phyloP scores from a whole-genome alignment of 1,140 invertebrate genomes.

The Lordiphosa stackelbergi region DNA sequence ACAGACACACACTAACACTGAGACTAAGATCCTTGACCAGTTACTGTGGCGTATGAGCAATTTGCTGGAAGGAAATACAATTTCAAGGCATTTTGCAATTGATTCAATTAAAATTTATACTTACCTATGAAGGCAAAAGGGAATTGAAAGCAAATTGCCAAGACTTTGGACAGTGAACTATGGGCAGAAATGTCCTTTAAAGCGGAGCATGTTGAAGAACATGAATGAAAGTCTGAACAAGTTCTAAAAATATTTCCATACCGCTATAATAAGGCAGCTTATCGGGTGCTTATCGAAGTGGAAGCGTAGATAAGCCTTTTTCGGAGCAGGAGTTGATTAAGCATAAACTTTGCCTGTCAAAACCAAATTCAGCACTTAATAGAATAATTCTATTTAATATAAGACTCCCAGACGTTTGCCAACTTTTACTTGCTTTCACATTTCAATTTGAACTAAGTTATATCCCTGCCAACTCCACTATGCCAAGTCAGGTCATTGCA shows the following conservation, averaged over 20 bases:
- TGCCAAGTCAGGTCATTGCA: constrained; percentile 20
- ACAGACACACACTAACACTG: neutral
- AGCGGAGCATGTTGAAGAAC: too few species aligned
- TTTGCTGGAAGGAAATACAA: constrained; percentile 4
- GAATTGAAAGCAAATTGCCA: constrained; percentile 1
- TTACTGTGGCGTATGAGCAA: constrained; percentile 28
- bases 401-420: too few species aligned
- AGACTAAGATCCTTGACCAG: constrained; percentile 1
- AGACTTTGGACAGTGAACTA: neutral
- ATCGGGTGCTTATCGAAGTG: too few species aligned
- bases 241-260: too few species aligned
- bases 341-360: too few species aligned
- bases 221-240: too few species aligned
- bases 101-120: constrained; percentile 34
- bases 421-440: constrained; percentile 11
- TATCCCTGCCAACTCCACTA: constrained; percentile 30
- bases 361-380: too few species aligned
- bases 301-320: too few species aligned
- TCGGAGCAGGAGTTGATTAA: too few species aligned
- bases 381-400: too few species aligned
- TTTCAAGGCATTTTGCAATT: constrained; percentile 18
- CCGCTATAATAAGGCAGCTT: too few species aligned
- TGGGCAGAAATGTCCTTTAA: neutral
- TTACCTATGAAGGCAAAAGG: constrained; percentile 1
- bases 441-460: constrained; percentile 33